A percentile compares a stretch with the other conserved stretches of the same genome.
Conservation (phyloP, 1,140 invertebrate species). For the Pseudomyrmex pallidus region DNA sequence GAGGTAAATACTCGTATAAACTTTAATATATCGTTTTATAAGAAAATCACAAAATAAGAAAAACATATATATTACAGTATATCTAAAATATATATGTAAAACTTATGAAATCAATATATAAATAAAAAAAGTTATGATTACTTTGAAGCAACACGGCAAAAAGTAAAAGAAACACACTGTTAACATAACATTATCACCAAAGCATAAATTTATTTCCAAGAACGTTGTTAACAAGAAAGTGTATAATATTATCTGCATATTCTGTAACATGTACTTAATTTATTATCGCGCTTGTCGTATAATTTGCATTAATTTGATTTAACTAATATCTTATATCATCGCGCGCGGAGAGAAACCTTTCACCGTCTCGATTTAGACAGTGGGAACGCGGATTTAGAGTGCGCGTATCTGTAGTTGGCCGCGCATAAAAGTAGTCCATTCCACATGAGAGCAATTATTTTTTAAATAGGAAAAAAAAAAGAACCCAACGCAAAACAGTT, state of each 20-base stretch:
- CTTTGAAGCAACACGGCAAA: not conserved
- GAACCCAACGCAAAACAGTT: not conserved
- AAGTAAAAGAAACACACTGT: slow-evolving; percentile 25
- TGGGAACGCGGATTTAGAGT: slow-evolving; percentile 12
- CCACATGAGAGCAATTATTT: not conserved
- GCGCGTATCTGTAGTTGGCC: not conserved
- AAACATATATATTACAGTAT: too few relatives aligned
- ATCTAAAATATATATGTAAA: too few relatives aligned
- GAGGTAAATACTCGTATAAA: not conserved
- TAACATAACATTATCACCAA: slow-evolving; percentile 14
- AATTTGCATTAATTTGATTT: slow-evolving; percentile 50
- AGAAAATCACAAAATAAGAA: too few relatives aligned
- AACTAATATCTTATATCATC: slow-evolving; percentile 4
- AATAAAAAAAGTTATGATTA: not conserved
- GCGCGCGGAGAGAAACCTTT: slow-evolving; percentile 29
- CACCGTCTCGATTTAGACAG: slow-evolving; percentile 27
- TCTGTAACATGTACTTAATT: not conserved
- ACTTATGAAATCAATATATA: not conserved
- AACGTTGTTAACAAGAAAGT: not conserved
- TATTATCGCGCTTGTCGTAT: not conserved
- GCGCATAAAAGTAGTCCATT: slow-evolving; percentile 6
- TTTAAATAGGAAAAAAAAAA: too few relatives aligned
- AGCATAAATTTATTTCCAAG: slow-evolving; percentile 22
- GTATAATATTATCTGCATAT: not conserved
- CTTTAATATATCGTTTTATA: too few relatives aligned